Evolutionary conservation across 2,797 vertebrate genomes (phyloP), one percentile per base, ranked within the genome.

Genomic region (Ispidina lecontei): DNA sequence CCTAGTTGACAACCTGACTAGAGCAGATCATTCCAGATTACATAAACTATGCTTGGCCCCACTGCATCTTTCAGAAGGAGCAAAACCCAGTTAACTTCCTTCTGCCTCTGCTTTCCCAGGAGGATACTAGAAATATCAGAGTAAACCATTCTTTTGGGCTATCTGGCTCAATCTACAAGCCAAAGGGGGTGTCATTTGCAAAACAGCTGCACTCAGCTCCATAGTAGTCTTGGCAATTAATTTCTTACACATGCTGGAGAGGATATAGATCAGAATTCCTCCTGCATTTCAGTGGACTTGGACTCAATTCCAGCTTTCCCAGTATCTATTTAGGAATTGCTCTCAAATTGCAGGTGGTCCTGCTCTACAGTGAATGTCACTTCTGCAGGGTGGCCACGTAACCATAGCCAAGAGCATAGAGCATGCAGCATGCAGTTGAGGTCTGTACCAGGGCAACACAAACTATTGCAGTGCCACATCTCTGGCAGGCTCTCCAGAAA

Each of bases 191-290:
- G 23, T 37, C 56, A 51, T 90, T 87, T 65, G 31, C 49, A 71
- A n/a, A 78, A 47, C 84, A 94, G 88, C 80, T 91, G 83, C 62
- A 10, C 52, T 59, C 46, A 43, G 54, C 14, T 88, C 77, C 14
- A 0, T 6, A 67, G 49, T 75, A 22, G 22, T 84, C 60, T 70
- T 22, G 3, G 26, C 49, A 39, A 82, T 87, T 76, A 33, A 79
- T 74, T 91, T 85, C 65, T 81, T 81, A 76, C 80, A 93, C 41
- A 90, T 91, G 56, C 18, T 56, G 35, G 73, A 56, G 7, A 59
- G 18, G 8, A 74, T 73, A 62, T 89, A 90, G 75, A 44, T 60
- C 44, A 49, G 39, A 23, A 22, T 65, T 80, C 56, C 4, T 62
- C 15, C 47, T 47, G 14, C 16, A 75, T 29, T 79, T 88, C 43